A percentile compares a stretch with the other conserved stretches of the same genome.
Evolutionary conservation across 2,797 vertebrate genomes (phyloP).

Genomic region (Acanthurus leucopareius): DNA sequence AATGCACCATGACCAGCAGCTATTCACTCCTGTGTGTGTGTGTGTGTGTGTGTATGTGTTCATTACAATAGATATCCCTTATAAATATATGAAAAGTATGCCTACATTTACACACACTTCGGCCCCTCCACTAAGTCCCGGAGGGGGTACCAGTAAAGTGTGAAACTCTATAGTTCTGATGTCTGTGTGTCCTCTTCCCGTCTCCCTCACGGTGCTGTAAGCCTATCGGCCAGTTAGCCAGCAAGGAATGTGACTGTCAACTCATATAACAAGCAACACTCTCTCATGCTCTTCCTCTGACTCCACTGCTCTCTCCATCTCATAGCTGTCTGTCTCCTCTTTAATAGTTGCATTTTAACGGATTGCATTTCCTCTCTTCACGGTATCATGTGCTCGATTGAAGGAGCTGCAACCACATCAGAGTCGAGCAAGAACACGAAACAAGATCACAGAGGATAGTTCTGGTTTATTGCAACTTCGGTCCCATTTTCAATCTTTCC

Average conservation of each 20-base stretch:
- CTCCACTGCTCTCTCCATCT: slow-evolving; percentile 46
- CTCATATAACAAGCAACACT: slow-evolving; percentile 59
- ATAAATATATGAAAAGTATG: slow-evolving; percentile 62
- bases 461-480: not conserved
- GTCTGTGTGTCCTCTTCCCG: slow-evolving; percentile 55
- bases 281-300: slow-evolving; percentile 66
- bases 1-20: slow-evolving; percentile 73
- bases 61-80: slow-evolving; percentile 41
- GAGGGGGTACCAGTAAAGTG: slow-evolving; percentile 66
- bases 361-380: slow-evolving; percentile 1
- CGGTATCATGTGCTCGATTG: slow-evolving; percentile 17
- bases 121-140: slow-evolving; percentile 31
- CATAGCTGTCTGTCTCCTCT: slow-evolving; percentile 19
- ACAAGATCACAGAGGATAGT: not conserved
- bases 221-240: slow-evolving; percentile 79
- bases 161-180: slow-evolving; percentile 79
- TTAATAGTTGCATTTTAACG: slow-evolving; percentile 18
- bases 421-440: not conserved
- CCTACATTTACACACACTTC: slow-evolving; percentile 42
- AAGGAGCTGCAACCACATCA: not conserved
- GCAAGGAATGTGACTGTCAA: slow-evolving; percentile 77
- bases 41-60: slow-evolving; percentile 26
- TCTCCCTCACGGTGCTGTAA: slow-evolving; percentile 63
- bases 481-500: not conserved
- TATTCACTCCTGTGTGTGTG: slow-evolving; percentile 2